These are phyloP conservation scores for Notothenia rossii DNA, from an alignment of 2,113 vertebrate genomes.

Conservation along the genomic window DNA sequence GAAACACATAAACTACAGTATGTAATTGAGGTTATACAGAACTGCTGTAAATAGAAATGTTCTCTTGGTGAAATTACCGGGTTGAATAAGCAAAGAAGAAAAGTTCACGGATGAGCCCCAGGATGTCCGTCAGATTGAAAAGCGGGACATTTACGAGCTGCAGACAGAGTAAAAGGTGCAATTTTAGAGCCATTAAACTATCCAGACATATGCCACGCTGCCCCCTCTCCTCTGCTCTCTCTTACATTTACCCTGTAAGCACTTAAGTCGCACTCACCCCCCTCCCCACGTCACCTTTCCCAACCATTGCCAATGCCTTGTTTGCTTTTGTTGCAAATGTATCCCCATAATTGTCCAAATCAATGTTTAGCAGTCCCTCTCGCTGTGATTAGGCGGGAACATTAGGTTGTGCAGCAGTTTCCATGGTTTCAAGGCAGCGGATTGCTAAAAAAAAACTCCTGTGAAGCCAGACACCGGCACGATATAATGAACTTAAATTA, in stretches of 20 bases:
- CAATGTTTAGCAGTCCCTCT: conserved; percentile 70
- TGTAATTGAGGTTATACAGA: not conserved
- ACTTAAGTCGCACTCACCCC: conserved; percentile 51
- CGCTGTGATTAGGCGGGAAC: conserved; percentile 72
- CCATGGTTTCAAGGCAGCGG: conserved; percentile 73
- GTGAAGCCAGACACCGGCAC: conserved; percentile 46
- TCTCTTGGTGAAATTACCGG: conserved; percentile 1
- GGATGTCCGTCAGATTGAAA: conserved; percentile 17
- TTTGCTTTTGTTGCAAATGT: conserved; percentile 76
- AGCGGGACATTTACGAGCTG: conserved; percentile 17
- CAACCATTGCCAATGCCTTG: conserved; percentile 47
- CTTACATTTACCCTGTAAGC: conserved; percentile 53
- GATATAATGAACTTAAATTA: conserved; percentile 81
- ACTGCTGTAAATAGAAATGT: conserved; percentile 5
- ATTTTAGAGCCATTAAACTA: conserved; percentile 64
- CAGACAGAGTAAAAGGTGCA: conserved; percentile 33
- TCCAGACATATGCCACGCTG: conserved; percentile 40
- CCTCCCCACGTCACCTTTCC: conserved; percentile 56
- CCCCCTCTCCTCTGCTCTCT: conserved; percentile 4
- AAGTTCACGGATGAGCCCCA: not conserved
- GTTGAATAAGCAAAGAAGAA: not conserved
- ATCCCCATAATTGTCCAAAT: conserved; percentile 79
- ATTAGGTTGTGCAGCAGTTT: conserved; percentile 71
- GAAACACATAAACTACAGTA: not conserved
- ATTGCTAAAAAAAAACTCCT: conserved; percentile 60